phyloP scores from a whole-genome alignment of 2,888 invertebrate genomes.

The Eumacrocentrus americanus region DNA sequence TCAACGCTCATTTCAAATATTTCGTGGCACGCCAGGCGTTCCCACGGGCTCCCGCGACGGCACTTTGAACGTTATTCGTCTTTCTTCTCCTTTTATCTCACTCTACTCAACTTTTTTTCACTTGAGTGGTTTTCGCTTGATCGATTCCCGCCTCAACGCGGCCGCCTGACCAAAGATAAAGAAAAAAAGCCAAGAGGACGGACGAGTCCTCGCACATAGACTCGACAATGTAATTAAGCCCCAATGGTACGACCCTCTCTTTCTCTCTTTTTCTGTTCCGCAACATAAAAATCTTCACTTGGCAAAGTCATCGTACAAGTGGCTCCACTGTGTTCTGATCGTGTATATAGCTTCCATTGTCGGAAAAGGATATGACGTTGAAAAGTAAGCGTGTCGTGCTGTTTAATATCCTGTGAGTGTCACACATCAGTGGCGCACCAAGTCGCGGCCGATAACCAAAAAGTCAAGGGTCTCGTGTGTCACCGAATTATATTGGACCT shows the following conservation, averaged over 20 bases:
- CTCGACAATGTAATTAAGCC: conserved; percentile 10
- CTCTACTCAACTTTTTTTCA: conserved; percentile 16
- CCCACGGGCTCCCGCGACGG: conserved; percentile 44
- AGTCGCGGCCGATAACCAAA: conserved; percentile 21
- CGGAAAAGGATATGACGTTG: conserved; percentile 25
- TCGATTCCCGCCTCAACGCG: conserved; percentile 20
- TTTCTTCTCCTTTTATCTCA: conserved; percentile 19
- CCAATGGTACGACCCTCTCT: neutral
- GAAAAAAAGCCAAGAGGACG: too few relatives aligned
- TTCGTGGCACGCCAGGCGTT: conserved; percentile 32
- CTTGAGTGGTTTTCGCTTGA: conserved; percentile 28
- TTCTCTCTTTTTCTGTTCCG: neutral
- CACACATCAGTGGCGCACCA: conserved; percentile 1
- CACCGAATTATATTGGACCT: conserved; percentile 24
- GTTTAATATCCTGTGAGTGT: conserved; percentile 30
- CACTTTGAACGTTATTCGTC: too few relatives aligned
- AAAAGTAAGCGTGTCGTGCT: conserved; percentile 15
- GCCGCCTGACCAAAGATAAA: too few relatives aligned
- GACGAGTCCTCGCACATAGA: too few relatives aligned
- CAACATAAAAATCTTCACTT: conserved; percentile 29
- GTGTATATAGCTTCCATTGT: neutral
- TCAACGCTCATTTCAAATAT: conserved; percentile 26
- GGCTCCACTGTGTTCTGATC: too few relatives aligned
- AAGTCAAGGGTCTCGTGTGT: conserved; percentile 9
- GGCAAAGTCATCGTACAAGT: conserved; percentile 12